phyloP scores from a whole-genome alignment of 2,113 vertebrate species.

The Ellobius talpinus region DNA sequence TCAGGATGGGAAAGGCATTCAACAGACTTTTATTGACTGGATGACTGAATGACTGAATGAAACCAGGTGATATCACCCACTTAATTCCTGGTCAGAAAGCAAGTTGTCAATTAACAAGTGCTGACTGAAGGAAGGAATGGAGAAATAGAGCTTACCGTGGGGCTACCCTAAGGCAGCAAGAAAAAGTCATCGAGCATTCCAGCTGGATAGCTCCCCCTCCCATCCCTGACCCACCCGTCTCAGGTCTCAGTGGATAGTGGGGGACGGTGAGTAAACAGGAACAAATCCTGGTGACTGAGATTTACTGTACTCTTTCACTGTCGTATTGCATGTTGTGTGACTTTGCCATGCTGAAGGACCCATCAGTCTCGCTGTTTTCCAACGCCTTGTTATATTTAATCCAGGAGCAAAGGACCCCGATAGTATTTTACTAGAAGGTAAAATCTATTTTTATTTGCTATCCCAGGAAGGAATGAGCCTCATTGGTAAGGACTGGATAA shows the following conservation, averaged over 20 bases:
- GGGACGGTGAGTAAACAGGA: not conserved
- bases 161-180: not conserved
- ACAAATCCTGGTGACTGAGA: not conserved
- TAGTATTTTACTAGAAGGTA: not conserved
- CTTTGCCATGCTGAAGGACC: not conserved
- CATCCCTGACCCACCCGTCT: too few relatives aligned
- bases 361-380: not conserved
- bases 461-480: slow-evolving; percentile 12
- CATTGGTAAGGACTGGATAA: not conserved
- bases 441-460: not conserved
- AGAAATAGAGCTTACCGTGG: not conserved
- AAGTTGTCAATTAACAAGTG: not conserved
- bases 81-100: not conserved
- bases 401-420: not conserved
- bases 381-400: slow-evolving; percentile 28
- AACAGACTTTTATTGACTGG: not conserved
- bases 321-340: not conserved
- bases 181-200: not conserved
- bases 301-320: not conserved
- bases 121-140: not conserved
- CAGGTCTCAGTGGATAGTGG: not conserved
- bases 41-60: not conserved
- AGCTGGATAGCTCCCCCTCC: not conserved
- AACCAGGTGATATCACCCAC: not conserved
- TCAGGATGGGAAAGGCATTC: not conserved